These are phyloP conservation scores for Micromys minutus DNA, from an alignment of 2,113 vertebrate genomes.

Conservation along the genomic window DNA sequence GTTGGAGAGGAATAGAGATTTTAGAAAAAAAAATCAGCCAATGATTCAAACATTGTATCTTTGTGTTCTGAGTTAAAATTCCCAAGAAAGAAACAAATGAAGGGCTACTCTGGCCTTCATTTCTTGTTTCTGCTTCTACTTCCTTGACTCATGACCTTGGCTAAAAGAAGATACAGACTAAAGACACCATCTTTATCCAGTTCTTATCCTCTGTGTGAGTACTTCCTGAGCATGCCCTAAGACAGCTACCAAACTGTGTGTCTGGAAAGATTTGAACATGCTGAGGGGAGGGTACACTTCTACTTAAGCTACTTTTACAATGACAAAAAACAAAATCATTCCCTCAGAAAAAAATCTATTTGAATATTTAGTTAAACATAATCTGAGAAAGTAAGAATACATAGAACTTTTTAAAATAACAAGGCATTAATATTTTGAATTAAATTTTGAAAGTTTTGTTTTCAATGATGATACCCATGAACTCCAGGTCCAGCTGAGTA, in stretches of 20 bases:
- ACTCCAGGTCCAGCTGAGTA: constrained; percentile 27
- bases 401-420: not conserved
- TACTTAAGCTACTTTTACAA: not conserved
- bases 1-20: not conserved
- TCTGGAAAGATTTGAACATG: not conserved
- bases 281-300: not conserved
- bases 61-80: constrained; percentile 4
- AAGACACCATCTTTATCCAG: not conserved
- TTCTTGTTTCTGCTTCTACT: not conserved
- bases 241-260: not conserved
- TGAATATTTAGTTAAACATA: not conserved
- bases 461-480: constrained; percentile 25
- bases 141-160: not conserved
- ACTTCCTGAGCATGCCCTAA: not conserved
- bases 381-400: constrained; percentile 12
- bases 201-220: not conserved
- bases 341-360: constrained; percentile 28
- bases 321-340: not conserved
- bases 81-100: not conserved
- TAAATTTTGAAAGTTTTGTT: constrained; percentile 8
- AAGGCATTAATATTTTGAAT: constrained; percentile 44
- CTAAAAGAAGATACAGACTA: not conserved
- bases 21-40: not conserved
- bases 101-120: not conserved
- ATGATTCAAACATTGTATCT: not conserved